phyloP scores from a whole-genome alignment of 2,797 vertebrate species.

The Typhlichthys eigenmanni region DNA sequence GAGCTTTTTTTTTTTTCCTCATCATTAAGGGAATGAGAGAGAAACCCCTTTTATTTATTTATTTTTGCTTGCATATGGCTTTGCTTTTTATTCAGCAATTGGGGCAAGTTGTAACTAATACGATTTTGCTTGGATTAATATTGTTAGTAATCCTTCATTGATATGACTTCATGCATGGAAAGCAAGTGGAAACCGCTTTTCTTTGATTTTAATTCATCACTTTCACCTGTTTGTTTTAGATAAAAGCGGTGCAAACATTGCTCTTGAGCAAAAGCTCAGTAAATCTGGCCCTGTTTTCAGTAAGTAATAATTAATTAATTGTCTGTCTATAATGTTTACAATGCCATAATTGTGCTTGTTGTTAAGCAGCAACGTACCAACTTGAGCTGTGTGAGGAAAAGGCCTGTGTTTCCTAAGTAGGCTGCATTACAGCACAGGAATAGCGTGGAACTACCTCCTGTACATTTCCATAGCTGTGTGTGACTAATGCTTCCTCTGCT shows the following conservation, averaged over 20 bases:
- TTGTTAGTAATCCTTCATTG: constrained; percentile 2
- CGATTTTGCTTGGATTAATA: constrained; percentile 17
- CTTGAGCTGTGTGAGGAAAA: too few relatives aligned
- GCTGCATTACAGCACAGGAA: constrained; percentile 43
- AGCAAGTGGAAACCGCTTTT: constrained; percentile 7
- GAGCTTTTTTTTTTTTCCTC: too few relatives aligned
- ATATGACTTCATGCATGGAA: constrained; percentile 8
- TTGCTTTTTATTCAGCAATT: constrained; percentile 2
- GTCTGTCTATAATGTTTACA: constrained; percentile 26
- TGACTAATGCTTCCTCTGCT: constrained; percentile 52
- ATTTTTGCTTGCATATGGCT: background rate
- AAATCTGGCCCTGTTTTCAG: constrained; percentile 83
- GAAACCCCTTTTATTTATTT: too few relatives aligned
- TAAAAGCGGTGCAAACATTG: constrained; percentile 80
- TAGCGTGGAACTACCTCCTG: constrained; percentile 47
- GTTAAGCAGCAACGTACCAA: constrained; percentile 16
- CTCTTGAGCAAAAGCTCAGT: constrained; percentile 82
- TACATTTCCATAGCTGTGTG: constrained; percentile 3
- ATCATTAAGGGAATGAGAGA: too few relatives aligned
- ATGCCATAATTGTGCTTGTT: constrained; percentile 4
- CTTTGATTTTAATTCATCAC: constrained; percentile 57
- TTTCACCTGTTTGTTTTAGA: constrained; percentile 71
- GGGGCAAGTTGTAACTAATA: too few relatives aligned
- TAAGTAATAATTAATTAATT: constrained; percentile 67
- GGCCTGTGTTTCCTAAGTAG: constrained; percentile 23